Conservation (phyloP, 1,140 invertebrate genomes). For the Bombus difficillimus region DNA sequence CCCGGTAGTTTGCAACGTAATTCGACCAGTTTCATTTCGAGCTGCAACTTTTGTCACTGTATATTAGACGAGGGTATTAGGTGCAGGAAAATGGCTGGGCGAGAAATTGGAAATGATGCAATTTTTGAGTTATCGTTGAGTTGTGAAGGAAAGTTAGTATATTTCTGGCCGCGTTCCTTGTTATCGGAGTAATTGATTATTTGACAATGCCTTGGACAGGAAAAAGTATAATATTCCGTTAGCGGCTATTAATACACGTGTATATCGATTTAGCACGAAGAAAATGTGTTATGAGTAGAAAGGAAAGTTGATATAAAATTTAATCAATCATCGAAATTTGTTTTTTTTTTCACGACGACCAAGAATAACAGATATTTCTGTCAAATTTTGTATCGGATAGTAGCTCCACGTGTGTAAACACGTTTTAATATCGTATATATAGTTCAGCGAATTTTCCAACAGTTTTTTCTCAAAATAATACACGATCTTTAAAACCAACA, state of each 20-base stretch:
- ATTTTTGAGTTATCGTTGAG: neutral
- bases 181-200: no score
- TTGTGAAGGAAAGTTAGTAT: neutral
- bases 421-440: neutral
- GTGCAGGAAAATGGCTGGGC: neutral
- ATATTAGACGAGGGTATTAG: neutral
- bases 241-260: no score
- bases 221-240: no score
- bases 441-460: no score
- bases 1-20: neutral
- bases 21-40: neutral
- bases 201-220: no score
- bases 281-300: neutral
- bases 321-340: neutral
- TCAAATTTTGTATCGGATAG: neutral
- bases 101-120: neutral
- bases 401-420: neutral
- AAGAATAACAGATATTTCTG: neutral
- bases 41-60: neutral
- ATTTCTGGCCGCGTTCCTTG: no score
- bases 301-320: neutral
- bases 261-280: neutral
- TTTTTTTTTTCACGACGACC: neutral
- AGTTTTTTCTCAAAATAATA: neutral
- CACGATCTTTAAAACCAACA: neutral